Conservation (phyloP, 2,113 vertebrate species). For the Mesoclemmys tuberculata region DNA sequence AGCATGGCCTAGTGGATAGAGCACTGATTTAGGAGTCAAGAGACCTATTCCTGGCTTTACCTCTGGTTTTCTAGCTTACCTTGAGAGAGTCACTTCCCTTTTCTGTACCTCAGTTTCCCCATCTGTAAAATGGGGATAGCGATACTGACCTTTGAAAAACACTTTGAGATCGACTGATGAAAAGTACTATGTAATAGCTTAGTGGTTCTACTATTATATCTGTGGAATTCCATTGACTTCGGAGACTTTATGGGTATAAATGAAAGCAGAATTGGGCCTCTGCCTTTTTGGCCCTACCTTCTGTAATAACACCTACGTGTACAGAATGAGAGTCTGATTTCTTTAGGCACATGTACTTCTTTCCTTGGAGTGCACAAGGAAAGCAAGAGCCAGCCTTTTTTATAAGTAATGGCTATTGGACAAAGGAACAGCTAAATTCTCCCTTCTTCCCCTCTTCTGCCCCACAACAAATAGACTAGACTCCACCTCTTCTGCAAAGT, state of each 20-base stretch:
- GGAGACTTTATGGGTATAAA: background rate
- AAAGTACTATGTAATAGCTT: background rate
- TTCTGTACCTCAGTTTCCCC: background rate
- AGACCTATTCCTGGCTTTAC: background rate
- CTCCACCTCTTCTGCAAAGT: background rate
- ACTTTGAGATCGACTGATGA: background rate
- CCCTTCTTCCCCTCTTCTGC: too few relatives aligned
- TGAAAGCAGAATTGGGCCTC: background rate
- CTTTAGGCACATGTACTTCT: background rate
- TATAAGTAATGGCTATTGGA: background rate
- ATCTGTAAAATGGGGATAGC: background rate
- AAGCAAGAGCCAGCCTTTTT: background rate
- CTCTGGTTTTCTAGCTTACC: background rate
- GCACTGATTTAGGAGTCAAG: background rate
- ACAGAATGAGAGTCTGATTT: background rate
- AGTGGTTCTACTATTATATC: background rate
- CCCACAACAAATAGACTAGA: background rate
- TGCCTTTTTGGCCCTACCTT: background rate
- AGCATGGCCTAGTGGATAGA: background rate
- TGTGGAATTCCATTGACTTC: background rate
- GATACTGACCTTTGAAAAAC: background rate
- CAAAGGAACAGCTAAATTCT: background rate
- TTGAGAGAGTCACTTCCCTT: background rate
- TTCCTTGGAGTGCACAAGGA: fast-evolving
- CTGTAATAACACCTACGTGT: background rate